Evolutionary conservation across 2,113 vertebrate species (phyloP).

Genomic region (Ictalurus furcatus): DNA sequence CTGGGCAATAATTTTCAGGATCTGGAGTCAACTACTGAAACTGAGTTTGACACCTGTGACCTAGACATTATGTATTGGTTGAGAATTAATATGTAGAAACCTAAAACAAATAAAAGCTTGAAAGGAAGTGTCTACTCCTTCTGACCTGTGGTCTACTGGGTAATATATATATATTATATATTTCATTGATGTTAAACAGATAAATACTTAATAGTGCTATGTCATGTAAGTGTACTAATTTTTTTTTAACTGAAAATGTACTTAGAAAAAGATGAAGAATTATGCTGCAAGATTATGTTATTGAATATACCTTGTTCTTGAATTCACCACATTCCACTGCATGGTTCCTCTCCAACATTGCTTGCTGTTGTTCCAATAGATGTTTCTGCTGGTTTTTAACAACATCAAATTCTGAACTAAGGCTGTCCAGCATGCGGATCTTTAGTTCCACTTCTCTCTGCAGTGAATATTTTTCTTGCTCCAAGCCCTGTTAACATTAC

Average conservation of each 20-base stretch:
- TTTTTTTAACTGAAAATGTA: neutral
- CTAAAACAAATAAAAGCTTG: neutral
- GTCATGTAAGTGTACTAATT: neutral
- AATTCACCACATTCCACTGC: constrained; percentile 76
- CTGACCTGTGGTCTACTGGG: neutral
- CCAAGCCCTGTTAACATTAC: constrained; percentile 62
- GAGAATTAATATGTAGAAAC: neutral
- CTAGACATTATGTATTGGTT: neutral
- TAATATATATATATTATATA: neutral
- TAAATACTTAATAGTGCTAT: neutral
- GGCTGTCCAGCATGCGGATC: constrained; percentile 83
- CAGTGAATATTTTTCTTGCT: constrained; percentile 89
- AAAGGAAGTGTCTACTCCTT: neutral
- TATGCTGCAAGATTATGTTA: constrained; percentile 27
- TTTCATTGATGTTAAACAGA: neutral
- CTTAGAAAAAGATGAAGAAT: neutral
- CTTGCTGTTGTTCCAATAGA: constrained; percentile 78
- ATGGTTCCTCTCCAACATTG: constrained; percentile 76
- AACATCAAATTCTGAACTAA: constrained; percentile 84
- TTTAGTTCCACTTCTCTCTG: constrained; percentile 89
- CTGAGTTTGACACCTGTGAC: neutral
- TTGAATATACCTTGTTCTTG: constrained; percentile 81
- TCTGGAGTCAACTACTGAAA: neutral
- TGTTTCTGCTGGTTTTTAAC: constrained; percentile 82
- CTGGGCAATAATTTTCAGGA: neutral